phyloP scores from a whole-genome alignment of 2,888 invertebrate species.

The Anodontia alba region DNA sequence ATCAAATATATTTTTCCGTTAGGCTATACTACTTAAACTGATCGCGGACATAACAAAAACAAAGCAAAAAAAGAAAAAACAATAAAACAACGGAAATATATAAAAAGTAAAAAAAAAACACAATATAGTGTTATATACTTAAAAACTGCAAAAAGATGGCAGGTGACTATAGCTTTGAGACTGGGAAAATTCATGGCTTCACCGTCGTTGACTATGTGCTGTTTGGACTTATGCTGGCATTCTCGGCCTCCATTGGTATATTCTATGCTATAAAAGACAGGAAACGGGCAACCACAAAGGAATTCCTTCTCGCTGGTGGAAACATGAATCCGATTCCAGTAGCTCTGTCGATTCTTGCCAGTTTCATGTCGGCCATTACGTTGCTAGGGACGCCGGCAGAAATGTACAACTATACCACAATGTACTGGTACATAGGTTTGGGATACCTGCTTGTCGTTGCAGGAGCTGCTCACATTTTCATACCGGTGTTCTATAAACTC shows the following conservation, averaged over 20 bases:
- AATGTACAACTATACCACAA: constrained; percentile 83
- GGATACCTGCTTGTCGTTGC: constrained; percentile 82
- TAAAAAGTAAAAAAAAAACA: too few relatives aligned
- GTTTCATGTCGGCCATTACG: constrained; percentile 84
- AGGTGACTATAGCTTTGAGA: constrained; percentile 70
- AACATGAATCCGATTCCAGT: constrained; percentile 82
- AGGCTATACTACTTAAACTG: too few relatives aligned
- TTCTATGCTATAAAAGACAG: constrained; percentile 80
- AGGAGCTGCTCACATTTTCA: constrained; percentile 76
- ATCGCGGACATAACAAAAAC: too few relatives aligned
- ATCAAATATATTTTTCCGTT: too few relatives aligned
- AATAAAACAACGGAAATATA: too few relatives aligned
- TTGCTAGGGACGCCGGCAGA: constrained; percentile 83
- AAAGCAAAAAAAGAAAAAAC: too few relatives aligned
- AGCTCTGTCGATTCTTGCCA: constrained; percentile 83
- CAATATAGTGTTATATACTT: too few relatives aligned
- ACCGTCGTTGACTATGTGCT: constrained; percentile 78
- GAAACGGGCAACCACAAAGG: constrained; percentile 72
- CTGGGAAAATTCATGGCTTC: constrained; percentile 67
- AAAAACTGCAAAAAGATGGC: not conserved
- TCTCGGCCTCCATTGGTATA: constrained; percentile 80
- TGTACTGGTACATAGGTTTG: constrained; percentile 79
- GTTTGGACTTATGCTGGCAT: constrained; percentile 73
- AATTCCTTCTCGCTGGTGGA: constrained; percentile 81
- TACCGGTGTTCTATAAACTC: constrained; percentile 78